Evolutionary conservation across 2,113 vertebrate genomes (phyloP), one percentile per base, ranked within the genome.

Genomic region (Mirounga angustirostris): DNA sequence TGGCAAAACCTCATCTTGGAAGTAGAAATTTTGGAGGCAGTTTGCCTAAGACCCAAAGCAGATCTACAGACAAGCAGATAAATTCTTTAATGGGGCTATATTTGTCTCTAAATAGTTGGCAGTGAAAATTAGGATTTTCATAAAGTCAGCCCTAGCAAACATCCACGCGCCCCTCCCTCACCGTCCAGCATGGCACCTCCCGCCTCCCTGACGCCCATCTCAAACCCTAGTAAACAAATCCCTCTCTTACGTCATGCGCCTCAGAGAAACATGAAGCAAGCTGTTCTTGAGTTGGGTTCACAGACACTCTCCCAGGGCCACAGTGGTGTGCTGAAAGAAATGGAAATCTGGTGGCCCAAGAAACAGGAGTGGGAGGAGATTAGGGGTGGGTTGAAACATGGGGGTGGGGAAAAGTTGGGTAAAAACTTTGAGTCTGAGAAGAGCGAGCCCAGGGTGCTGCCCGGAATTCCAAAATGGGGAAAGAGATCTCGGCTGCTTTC

Each of bases 401-500:
- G 90, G 93, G 33, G 74, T 50, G 30, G 89, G 84, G 84, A 5
- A 11, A 46, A 96, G 15, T 90, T 80, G 28, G 28, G 9, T 82
- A 85, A 21, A 87, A 97, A 92, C 69, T 91, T 89, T 40, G 81
- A 97, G 95, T 43, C 76, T 71, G 92, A 88, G 84, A 97, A 98
- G 86, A 28, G 40, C 26, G 94, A 92, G 94, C 90, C 96, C 96
- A 90, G 0, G 43, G 93, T 98, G 95, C 88, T 96, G 98, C 94
- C 98, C 97, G 95, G 97, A 98, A 98, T 98, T 98, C 98, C 98
- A 97, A 98, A 98, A 96, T 86, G 50, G 93, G 97, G 92, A 97
- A 96, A 95, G 96, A 0, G 91, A 98, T 91, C 98, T 98, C 98
- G 98, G 96, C 80, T 92, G 97, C 98, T 99, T 99, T 99, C 99